Evolutionary conservation across 35 echinoderm and acorn worm species (phyloP).

Genomic region (Diadema setosum): DNA sequence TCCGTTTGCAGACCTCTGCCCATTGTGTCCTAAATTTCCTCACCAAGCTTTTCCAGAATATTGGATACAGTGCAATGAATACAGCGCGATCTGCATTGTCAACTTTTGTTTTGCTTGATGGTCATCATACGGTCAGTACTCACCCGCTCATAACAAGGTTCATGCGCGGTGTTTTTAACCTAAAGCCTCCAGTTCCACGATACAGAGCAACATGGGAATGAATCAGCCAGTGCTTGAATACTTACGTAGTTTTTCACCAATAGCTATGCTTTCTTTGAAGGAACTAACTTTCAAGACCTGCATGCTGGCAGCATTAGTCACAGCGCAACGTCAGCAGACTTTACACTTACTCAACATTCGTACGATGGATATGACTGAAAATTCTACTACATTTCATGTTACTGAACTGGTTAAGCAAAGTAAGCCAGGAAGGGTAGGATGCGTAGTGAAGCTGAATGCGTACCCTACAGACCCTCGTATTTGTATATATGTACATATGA

Average conservation of each 20-base stretch:
- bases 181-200: slow-evolving; percentile 18
- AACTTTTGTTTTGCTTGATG: not conserved
- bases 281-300: slow-evolving; percentile 27
- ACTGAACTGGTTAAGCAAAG: not conserved
- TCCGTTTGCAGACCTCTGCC: slow-evolving; percentile 10
- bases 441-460: not conserved
- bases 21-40: slow-evolving; percentile 6
- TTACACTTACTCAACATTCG: not conserved
- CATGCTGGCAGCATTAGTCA: slow-evolving; percentile 32
- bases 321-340: slow-evolving; percentile 1
- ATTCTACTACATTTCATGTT: not conserved
- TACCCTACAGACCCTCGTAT: not conserved
- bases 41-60: not conserved
- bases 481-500: not conserved
- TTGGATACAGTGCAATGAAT: slow-evolving; percentile 31
- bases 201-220: slow-evolving; percentile 52
- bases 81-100: not conserved
- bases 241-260: not conserved
- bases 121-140: not conserved
- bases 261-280: not conserved
- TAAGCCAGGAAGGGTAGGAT: not conserved
- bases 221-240: slow-evolving; percentile 27
- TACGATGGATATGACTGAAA: not conserved
- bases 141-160: slow-evolving; percentile 20
- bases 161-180: too few species aligned